These are phyloP conservation scores for Leptobrachium ailaonicum DNA, from an alignment of 2,113 vertebrate species.

Conservation along the genomic window DNA sequence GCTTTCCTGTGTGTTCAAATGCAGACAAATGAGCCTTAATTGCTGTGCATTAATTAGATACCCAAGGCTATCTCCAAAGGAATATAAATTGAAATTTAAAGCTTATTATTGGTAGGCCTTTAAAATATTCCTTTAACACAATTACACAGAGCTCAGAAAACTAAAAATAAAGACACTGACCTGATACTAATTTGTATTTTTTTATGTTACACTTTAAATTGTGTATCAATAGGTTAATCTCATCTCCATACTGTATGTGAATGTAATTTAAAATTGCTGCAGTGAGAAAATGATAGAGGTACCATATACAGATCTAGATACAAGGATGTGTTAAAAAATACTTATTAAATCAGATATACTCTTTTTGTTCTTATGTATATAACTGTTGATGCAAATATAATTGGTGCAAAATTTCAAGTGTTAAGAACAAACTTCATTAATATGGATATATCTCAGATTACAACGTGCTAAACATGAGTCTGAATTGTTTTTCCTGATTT, in stretches of 20 bases:
- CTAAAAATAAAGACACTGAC: conserved; percentile 43
- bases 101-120: conserved; percentile 54
- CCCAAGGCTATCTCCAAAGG: conserved; percentile 63
- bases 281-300: background rate
- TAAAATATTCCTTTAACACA: conserved; percentile 48
- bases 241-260: conserved; percentile 39
- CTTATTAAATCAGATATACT: too few species aligned
- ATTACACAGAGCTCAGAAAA: conserved; percentile 27
- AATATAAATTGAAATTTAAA: conserved; percentile 61
- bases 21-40: conserved; percentile 64
- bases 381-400: too few species aligned
- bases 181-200: conserved; percentile 48
- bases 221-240: conserved; percentile 49
- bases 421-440: too few species aligned
- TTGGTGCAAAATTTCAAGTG: too few species aligned
- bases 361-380: too few species aligned
- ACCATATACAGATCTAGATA: too few species aligned
- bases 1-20: conserved; percentile 55
- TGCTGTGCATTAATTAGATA: conserved; percentile 61
- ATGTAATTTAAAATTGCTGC: conserved; percentile 33
- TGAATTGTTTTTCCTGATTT: too few species aligned
- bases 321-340: too few species aligned
- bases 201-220: conserved; percentile 47
- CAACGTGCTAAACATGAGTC: too few species aligned
- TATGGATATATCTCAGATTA: too few species aligned